Evolutionary conservation across 2,797 vertebrate genomes (phyloP).

Genomic region (Meda fulgida): DNA sequence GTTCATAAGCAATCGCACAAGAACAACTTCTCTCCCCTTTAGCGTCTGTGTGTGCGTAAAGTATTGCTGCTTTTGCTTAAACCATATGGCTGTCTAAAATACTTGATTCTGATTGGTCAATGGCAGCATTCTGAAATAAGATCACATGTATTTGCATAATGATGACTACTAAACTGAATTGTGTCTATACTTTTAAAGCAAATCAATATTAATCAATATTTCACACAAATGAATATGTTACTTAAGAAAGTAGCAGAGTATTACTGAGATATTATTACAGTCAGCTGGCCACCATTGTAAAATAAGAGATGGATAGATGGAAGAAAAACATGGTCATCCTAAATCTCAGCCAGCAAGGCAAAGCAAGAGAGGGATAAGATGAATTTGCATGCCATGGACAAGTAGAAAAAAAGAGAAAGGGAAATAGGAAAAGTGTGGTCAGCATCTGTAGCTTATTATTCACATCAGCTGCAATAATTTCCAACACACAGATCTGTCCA

Average conservation of each 20-base stretch:
- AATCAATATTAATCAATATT: slow-evolving; percentile 12
- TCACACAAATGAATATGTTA: neutral
- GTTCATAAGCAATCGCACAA: neutral
- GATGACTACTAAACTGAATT: neutral
- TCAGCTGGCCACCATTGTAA: slow-evolving; percentile 2
- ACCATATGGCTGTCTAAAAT: neutral
- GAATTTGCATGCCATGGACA: slow-evolving; percentile 61
- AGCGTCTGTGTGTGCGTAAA: neutral
- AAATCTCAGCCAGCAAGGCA: slow-evolving; percentile 38
- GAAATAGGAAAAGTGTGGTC: slow-evolving; percentile 42
- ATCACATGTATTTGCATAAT: neutral
- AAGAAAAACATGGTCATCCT: slow-evolving; percentile 28
- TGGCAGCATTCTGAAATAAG: neutral
- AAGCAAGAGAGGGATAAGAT: slow-evolving; percentile 48
- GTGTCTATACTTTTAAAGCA: neutral
- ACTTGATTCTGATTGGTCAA: slow-evolving; percentile 1
- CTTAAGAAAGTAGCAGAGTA: neutral
- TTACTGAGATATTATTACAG: slow-evolving; percentile 3
- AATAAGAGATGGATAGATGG: slow-evolving; percentile 8
- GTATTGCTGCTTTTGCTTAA: neutral
- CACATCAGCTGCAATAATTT: slow-evolving; percentile 75
- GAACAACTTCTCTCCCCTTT: neutral
- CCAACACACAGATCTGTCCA: slow-evolving; percentile 77
- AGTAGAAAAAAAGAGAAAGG: slow-evolving; percentile 41
- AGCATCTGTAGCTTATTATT: slow-evolving; percentile 67